Base-by-base conservation (phyloP, 2,888 invertebrate species). In the Synergus japonicus region DNA sequence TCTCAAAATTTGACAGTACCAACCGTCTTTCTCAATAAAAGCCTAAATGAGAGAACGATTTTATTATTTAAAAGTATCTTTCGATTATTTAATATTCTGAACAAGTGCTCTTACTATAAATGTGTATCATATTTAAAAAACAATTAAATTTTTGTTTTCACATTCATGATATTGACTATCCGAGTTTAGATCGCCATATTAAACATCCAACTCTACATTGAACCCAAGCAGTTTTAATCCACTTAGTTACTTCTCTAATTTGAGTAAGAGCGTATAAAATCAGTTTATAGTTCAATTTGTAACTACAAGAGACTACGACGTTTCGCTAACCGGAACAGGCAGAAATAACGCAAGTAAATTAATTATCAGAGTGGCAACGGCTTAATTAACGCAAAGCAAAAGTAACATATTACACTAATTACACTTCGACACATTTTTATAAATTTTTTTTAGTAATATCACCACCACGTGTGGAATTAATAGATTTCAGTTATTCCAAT, bases 191-290 rank as follows among this genome's bases (percentile, higher is more conserved):
- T 37, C 37, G 22, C n/a, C 37, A 9, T 73, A 73, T 73, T 73
- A 73, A 73, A 49, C 73, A 73, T 37, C 54, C 41, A 73, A 41
- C 54, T 73, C 37, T 49, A n/a, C 54, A n/a, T 41, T n/a, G n/a
- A 54, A n/a, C 22, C 54, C 54, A 54, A 73, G 54, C 73, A 73
- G 54, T 73, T 73, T 73, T 73, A 73, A 73, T 73, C 73, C 73
- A 73, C 73, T 73, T 73, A 54, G 37, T 54, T n/a, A 73, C 73
- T 73, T 73, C 46, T 49, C 73, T 73, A 54, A 73, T 73, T 73
- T 73, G 37, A 73, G 73, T 37, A 73, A 73, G 49, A 73, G 49
- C 73, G 37, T 41, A 73, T 73, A 73, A 54, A 73, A 73, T 73
- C n/a, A 73, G 54, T 73, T 73, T 73, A 73, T 73, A 54, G 54